Base-by-base conservation (phyloP, 1,140 invertebrate species). In the Leptestheria dahalacensis region DNA sequence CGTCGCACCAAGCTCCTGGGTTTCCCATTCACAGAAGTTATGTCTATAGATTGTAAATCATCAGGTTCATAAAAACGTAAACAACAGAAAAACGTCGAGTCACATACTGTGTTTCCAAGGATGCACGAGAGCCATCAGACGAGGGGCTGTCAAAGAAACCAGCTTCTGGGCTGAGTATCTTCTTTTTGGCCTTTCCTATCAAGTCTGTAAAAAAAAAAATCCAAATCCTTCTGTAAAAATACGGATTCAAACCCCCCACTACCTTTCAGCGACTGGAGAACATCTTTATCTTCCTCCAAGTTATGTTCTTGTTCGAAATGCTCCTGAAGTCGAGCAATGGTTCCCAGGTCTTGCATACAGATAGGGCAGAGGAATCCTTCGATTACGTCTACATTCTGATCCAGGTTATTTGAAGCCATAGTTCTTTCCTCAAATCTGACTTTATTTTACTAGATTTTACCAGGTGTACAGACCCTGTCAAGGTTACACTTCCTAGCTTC, bases 361-460 rank as follows among this genome's bases (percentile, higher is more conserved):
- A 92, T 88, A 0, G 92, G 91, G 72, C 92, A 97, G 2, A 97
- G 75, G 69, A 95, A 93, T 6, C 92, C 92, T 71, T 97, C 91
- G 33, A 41, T 41, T 9, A 41, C 33, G 33, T 41, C 33, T 41
- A 15, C 33, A 41, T 41, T 41, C 6, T 41, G 6, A 41, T 41
- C 33, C n/a, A n/a, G n/a, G 33, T 15, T 41, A 41, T 15, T 15
- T 9, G 33, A 41, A 41, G 33, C 33, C 33, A 41, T 41, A n/a
- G n/a, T n/a, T n/a, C n/a, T n/a, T n/a, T n/a, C n/a, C n/a, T n/a
- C n/a, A n/a, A n/a, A n/a, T n/a, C n/a, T n/a, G n/a, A n/a, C n/a
- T n/a, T n/a, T n/a, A n/a, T n/a, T n/a, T n/a, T n/a, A n/a, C n/a
- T n/a, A n/a, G n/a, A n/a, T n/a, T n/a, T n/a, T n/a, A n/a, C n/a